phyloP scores from a whole-genome alignment of 2,113 vertebrate genomes.

The Poicephalus gulielmi region DNA sequence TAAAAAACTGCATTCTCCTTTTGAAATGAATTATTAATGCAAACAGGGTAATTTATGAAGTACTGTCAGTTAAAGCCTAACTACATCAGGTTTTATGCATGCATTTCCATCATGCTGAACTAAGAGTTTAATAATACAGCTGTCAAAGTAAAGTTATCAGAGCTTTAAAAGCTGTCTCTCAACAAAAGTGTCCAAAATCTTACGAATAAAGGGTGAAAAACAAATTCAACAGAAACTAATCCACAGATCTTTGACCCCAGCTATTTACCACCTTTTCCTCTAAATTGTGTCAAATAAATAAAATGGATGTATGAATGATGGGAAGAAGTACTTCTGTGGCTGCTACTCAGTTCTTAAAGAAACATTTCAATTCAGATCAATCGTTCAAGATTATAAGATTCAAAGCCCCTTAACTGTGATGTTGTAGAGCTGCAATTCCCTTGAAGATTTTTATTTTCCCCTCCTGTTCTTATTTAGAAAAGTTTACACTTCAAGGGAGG shows the following conservation, averaged over 20 bases:
- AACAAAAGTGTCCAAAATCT: background rate
- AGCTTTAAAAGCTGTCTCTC: slow-evolving; percentile 4
- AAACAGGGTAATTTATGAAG: slow-evolving; percentile 17
- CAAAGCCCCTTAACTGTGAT: background rate
- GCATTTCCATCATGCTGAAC: slow-evolving; percentile 1
- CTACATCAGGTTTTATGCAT: slow-evolving; percentile 8
- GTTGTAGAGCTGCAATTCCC: background rate
- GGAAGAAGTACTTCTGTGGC: background rate
- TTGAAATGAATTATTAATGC: slow-evolving; percentile 14
- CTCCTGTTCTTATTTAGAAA: background rate
- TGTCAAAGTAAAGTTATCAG: slow-evolving; percentile 30
- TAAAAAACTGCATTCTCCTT: background rate
- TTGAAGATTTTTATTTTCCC: background rate
- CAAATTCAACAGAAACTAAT: background rate
- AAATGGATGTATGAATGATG: background rate
- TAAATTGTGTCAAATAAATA: background rate
- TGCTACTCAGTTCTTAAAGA: background rate
- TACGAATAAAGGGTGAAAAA: background rate
- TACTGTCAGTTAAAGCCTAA: slow-evolving; percentile 1
- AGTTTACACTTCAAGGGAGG: background rate
- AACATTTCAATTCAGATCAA: background rate
- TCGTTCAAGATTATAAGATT: background rate
- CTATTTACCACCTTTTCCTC: background rate
- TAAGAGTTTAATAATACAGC: slow-evolving; percentile 55
- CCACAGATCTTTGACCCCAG: background rate